Evolutionary conservation across 2,888 invertebrate species (phyloP), one percentile per base, ranked within the genome.

Genomic region (Pocota personata): DNA sequence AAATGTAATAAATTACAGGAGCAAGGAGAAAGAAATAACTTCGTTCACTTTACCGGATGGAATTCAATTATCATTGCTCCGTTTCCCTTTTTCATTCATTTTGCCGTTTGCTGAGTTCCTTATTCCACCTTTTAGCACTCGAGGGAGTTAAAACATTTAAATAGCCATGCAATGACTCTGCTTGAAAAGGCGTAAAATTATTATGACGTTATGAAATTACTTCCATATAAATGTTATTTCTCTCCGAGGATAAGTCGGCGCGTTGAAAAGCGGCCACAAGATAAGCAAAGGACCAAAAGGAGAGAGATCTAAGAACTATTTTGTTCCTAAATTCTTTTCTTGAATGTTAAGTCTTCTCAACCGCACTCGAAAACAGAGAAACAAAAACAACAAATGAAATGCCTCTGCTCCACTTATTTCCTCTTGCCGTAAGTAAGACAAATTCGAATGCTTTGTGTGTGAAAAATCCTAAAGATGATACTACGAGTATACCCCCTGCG

Each of bases 41-140:
- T 84, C 60, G 58, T 71, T 66, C 80, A 80, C 69, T 84, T 80
- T 80, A 30, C 71, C 75, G 75, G 80, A 76, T 76, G 75, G 43
- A 84, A 84, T 84, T 79, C 79, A 84, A 84, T 84, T 84, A 84
- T 58, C 64, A 79, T 84, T 84, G 84, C 71, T 71, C 80, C 46
- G 64, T 75, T 84, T 79, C 43, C 66, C 32, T 50, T 66, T 71
- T 69, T 19, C 35, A 50, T 75, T 57, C 69, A 79, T 67, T 79
- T 73, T 67, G 27, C 30, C 43, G 30, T 78, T 37, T 27, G 16
- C 16, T 19, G n/a, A 32, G 8, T 21, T 27, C 32, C 46, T 50
- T 24, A 32, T 55, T 40, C 24, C 40, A 79, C 43, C 73, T 79
- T 55, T 62, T 30, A 64, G 14, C 8, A 40, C 24, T 55, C 52